Conservation (phyloP, 2,113 vertebrate species). For the Astur gentilis region DNA sequence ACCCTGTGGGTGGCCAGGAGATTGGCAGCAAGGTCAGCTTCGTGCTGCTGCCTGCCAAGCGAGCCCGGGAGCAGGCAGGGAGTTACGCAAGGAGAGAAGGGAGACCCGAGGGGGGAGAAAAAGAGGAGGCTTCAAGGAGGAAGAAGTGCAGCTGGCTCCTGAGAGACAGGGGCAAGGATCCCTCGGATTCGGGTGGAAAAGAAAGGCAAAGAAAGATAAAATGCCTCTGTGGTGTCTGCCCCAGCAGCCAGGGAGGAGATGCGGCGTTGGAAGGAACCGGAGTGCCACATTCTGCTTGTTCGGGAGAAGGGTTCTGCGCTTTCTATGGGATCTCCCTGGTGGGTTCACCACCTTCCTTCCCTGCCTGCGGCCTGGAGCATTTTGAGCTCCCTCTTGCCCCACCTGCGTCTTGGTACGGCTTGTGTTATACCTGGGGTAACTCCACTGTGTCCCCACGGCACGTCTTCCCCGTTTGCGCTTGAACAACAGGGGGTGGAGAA, state of each 20-base stretch:
- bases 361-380: background rate
- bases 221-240: background rate
- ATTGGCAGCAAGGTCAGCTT: background rate
- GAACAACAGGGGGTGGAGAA: background rate
- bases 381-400: background rate
- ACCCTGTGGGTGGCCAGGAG: background rate
- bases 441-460: rapidly evolving
- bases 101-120: background rate
- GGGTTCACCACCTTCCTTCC: background rate
- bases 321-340: rapidly evolving
- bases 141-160: background rate
- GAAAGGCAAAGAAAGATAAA: background rate
- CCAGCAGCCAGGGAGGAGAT: background rate
- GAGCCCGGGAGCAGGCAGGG: background rate
- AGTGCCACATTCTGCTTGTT: too few relatives aligned
- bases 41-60: background rate
- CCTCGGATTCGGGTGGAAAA: background rate
- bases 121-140: background rate
- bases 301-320: background rate
- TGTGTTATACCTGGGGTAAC: background rate
- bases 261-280: rapidly evolving
- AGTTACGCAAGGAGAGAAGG: background rate
- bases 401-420: background rate
- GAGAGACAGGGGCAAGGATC: background rate
- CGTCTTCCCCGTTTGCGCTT: background rate